phyloP scores from a whole-genome alignment of 2,797 vertebrate genomes.

The Arctocebus calabarensis region DNA sequence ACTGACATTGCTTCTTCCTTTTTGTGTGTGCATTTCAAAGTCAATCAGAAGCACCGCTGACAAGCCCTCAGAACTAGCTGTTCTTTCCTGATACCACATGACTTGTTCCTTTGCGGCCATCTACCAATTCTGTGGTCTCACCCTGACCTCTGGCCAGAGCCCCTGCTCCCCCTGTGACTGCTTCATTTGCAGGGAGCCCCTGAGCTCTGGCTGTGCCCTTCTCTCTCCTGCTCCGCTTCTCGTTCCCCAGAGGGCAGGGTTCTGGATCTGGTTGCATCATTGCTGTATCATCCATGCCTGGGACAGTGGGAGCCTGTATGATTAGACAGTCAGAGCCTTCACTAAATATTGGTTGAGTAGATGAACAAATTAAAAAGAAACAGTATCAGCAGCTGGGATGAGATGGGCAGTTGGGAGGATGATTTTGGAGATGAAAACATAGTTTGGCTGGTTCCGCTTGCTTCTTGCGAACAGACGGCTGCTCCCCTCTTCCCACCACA shows the following conservation, averaged over 20 bases:
- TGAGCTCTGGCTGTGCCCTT: not conserved
- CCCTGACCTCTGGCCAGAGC: not conserved
- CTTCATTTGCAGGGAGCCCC: not conserved
- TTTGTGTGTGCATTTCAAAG: not conserved
- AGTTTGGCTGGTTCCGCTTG: not conserved
- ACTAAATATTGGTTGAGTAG: slow-evolving; percentile 1
- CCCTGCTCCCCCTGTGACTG: no score
- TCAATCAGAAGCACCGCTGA: not conserved
- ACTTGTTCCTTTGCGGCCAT: not conserved
- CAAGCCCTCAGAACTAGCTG: not conserved
- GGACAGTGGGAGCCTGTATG: not conserved
- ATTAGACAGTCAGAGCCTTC: not conserved
- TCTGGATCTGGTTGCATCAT: not conserved
- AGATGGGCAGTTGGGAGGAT: not conserved
- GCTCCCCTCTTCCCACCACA: not conserved
- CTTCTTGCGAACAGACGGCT: not conserved
- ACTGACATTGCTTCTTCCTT: not conserved
- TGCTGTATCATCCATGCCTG: not conserved
- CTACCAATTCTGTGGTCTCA: not conserved
- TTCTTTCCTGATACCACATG: not conserved
- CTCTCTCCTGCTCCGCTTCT: not conserved
- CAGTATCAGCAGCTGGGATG: not conserved
- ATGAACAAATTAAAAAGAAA: slow-evolving; percentile 59
- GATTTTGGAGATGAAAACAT: not conserved
- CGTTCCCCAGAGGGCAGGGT: not conserved